Base-by-base conservation (phyloP, 2,113 vertebrate genomes). In the Marcusenius ussheri region DNA sequence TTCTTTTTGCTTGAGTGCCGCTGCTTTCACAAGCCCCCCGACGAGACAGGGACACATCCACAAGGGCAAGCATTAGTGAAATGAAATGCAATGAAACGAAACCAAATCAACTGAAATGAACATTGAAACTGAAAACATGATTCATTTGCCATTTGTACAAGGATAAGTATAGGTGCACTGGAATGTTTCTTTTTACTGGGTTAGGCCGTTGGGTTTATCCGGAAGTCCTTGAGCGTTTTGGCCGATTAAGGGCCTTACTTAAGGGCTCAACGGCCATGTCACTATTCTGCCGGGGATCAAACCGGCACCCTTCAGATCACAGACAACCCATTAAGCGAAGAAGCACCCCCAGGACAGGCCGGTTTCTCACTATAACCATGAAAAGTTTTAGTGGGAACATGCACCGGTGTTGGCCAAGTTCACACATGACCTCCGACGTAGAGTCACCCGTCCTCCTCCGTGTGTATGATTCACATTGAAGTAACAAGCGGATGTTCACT, bases 1-100 rank as follows among this genome's bases (percentile, higher is more conserved):
- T 74, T 89, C 88, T 89, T 74, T 89, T 74, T 66, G 66, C 88
- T 89, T 88, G 39, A 27, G 88, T 27, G 58, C 39, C 45, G 45
- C 62, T 6, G 62, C 88, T 46, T 46, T 74, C 31, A 58, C n/a
- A 86, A 86, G 83, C 47, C 83, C 49, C 83, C 83, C 13, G n/a
- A 47, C 2, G 83, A 86, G 21, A 27, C 8, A 24, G 19, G 46
- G 19, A 17, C 42, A 24, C 45, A 80, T 50, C 83, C 83, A 47
- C 87, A 89, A 46, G 19, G 15, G 35, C 13, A 50, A 17, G 7
- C 27, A 17, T 31, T 31, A 21, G 47, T 11, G 47, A 6, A 88
- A 8, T 80, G 8, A 21, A 4, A 46, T 46, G 80, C 39, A 83
- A 42, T 45, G 19, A 45, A n/a, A 83, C 47, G 39, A 46, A 31